A percentile compares a stretch with the other conserved stretches of the same genome.
phyloP scores from a whole-genome alignment of 2,888 invertebrate genomes.

The Apotomis turbidana region DNA sequence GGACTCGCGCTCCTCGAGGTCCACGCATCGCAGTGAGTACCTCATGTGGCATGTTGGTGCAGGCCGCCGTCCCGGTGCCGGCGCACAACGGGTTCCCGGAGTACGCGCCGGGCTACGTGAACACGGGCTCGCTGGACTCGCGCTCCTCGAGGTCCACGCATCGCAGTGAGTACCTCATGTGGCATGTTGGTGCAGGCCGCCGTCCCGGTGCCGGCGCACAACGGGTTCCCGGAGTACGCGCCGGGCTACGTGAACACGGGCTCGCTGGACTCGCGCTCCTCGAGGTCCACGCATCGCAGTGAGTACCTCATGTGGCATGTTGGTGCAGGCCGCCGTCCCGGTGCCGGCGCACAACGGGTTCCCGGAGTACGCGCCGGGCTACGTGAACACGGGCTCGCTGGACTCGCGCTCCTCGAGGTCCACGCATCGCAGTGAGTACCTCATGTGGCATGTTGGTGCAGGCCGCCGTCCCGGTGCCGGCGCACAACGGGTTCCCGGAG shows the following conservation, averaged over 20 bases:
- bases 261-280: slow-evolving; percentile 87
- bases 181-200: slow-evolving; percentile 87
- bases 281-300: slow-evolving; percentile 79
- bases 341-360: too few species aligned
- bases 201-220: slow-evolving; percentile 97
- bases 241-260: slow-evolving; percentile 90
- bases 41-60: slow-evolving; percentile 39
- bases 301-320: slow-evolving; percentile 44
- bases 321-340: too few species aligned
- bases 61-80: slow-evolving; percentile 97
- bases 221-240: slow-evolving; percentile 92
- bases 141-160: slow-evolving; percentile 82
- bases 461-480: slow-evolving; percentile 93
- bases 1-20: slow-evolving; percentile 86
- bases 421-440: too few species aligned
- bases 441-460: slow-evolving; percentile 58
- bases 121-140: slow-evolving; percentile 90
- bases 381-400: too few species aligned
- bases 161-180: slow-evolving; percentile 58
- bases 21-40: slow-evolving; percentile 72
- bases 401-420: too few species aligned
- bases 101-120: slow-evolving; percentile 86
- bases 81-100: slow-evolving; percentile 97
- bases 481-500: too few species aligned
- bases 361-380: too few species aligned